A percentile compares a stretch with the other conserved stretches of the same genome.
Evolutionary conservation across 2,888 invertebrate genomes (phyloP).

Genomic region (Tipula vernalis): DNA sequence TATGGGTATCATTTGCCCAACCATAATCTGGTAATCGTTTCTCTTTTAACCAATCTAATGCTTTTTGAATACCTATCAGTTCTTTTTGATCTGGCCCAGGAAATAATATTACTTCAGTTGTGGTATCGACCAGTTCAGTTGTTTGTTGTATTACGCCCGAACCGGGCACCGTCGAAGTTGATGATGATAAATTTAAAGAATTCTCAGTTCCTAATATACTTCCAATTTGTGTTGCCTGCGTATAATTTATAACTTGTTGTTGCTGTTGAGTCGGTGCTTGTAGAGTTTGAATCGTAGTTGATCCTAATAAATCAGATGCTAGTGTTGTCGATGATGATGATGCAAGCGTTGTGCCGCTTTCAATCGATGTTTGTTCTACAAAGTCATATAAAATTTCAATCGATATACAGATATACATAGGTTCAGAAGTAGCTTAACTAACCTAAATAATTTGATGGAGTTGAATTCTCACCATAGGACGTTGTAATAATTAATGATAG

Average conservation of each 20-base stretch:
- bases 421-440: background rate
- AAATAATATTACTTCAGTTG: slow-evolving; percentile 24
- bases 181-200: slow-evolving; percentile 7
- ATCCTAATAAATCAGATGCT: slow-evolving; percentile 6
- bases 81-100: slow-evolving; percentile 33
- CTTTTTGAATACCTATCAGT: slow-evolving; percentile 36
- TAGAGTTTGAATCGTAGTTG: slow-evolving; percentile 10
- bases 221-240: slow-evolving; percentile 12
- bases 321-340: slow-evolving; percentile 11
- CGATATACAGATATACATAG: no score
- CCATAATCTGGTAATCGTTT: slow-evolving; percentile 66
- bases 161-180: slow-evolving; percentile 11
- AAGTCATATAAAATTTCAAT: background rate
- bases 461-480: slow-evolving; percentile 8
- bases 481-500: background rate
- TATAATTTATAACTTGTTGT: background rate
- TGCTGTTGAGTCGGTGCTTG: slow-evolving; percentile 13
- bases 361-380: slow-evolving; percentile 5
- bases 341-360: background rate
- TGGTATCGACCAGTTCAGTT: background rate
- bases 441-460: slow-evolving; percentile 4
- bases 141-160: slow-evolving; percentile 8
- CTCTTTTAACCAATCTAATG: slow-evolving; percentile 58
- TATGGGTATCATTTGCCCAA: slow-evolving; percentile 75
- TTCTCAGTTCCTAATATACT: background rate